Conservation (phyloP, 2,888 invertebrate genomes). For the Apodemia duryi region DNA sequence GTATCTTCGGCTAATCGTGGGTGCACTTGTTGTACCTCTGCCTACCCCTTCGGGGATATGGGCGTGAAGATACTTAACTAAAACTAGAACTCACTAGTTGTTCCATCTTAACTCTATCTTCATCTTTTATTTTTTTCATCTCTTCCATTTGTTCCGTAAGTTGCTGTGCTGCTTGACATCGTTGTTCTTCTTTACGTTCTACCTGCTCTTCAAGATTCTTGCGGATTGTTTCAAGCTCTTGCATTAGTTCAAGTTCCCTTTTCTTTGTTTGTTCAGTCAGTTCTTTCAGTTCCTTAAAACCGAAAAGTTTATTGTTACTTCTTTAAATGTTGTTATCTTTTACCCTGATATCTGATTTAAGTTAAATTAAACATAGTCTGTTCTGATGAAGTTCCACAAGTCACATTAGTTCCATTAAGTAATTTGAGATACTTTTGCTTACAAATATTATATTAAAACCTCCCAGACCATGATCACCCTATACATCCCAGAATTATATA, state of each 20-base stretch:
- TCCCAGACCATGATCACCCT: too few species aligned
- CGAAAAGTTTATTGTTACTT: background rate
- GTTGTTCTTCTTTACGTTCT: slow-evolving; percentile 62
- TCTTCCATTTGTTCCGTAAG: slow-evolving; percentile 54
- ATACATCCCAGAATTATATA: too few species aligned
- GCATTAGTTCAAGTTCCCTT: slow-evolving; percentile 56
- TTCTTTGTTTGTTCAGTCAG: slow-evolving; percentile 54
- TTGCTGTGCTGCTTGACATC: slow-evolving; percentile 49
- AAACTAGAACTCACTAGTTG: slow-evolving; percentile 45
- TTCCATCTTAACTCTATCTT: slow-evolving; percentile 58
- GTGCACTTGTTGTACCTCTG: too few species aligned
- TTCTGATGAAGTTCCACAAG: too few species aligned
- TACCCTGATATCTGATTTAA: background rate
- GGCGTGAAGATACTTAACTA: too few species aligned
- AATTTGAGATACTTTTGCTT: too few species aligned
- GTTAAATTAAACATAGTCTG: background rate
- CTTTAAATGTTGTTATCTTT: background rate
- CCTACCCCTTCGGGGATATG: too few species aligned
- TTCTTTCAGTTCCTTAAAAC: slow-evolving; percentile 50
- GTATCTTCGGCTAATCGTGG: too few species aligned
- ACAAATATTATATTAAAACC: too few species aligned
- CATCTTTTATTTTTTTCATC: slow-evolving; percentile 57
- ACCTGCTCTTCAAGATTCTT: slow-evolving; percentile 57
- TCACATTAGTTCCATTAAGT: background rate
- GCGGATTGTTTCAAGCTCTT: slow-evolving; percentile 55